Evolutionary conservation across 2,888 invertebrate species (phyloP).

Genomic region (Vanessa cardui): DNA sequence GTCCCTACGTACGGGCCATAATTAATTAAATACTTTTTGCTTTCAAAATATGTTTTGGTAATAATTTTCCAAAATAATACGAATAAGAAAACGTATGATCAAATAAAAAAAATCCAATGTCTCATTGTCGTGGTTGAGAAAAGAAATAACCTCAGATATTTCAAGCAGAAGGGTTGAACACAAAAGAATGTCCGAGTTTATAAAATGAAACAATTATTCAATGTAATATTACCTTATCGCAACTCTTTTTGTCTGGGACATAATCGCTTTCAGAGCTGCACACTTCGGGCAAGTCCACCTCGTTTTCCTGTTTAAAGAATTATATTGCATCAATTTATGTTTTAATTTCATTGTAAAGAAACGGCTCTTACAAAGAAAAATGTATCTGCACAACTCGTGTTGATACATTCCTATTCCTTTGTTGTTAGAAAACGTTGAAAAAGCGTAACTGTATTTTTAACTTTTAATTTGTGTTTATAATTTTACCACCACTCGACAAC

Average conservation of each 20-base stretch:
- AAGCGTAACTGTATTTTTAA: too few relatives aligned
- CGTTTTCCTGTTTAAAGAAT: slow-evolving; percentile 62
- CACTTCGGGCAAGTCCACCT: slow-evolving; percentile 67
- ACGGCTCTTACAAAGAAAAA: too few relatives aligned
- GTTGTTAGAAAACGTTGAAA: too few relatives aligned
- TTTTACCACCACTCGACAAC: too few relatives aligned
- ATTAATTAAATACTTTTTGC: too few relatives aligned
- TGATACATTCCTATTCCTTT: too few relatives aligned
- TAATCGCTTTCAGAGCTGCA: slow-evolving; percentile 68
- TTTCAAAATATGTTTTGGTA: too few relatives aligned
- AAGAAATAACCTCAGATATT: background rate
- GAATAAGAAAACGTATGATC: background rate
- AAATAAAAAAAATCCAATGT: background rate
- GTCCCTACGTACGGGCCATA: too few relatives aligned
- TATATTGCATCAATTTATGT: too few relatives aligned
- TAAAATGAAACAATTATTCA: slow-evolving; percentile 28
- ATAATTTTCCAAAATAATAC: background rate
- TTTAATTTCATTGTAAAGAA: too few relatives aligned
- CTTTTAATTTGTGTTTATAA: too few relatives aligned
- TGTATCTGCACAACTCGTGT: too few relatives aligned
- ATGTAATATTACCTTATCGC: slow-evolving; percentile 63
- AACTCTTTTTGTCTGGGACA: slow-evolving; percentile 69
- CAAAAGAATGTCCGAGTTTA: slow-evolving; percentile 27
- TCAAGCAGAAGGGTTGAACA: background rate
- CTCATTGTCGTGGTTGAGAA: background rate